phyloP scores from a whole-genome alignment of 2,113 vertebrate species.

The Strix uralensis region DNA sequence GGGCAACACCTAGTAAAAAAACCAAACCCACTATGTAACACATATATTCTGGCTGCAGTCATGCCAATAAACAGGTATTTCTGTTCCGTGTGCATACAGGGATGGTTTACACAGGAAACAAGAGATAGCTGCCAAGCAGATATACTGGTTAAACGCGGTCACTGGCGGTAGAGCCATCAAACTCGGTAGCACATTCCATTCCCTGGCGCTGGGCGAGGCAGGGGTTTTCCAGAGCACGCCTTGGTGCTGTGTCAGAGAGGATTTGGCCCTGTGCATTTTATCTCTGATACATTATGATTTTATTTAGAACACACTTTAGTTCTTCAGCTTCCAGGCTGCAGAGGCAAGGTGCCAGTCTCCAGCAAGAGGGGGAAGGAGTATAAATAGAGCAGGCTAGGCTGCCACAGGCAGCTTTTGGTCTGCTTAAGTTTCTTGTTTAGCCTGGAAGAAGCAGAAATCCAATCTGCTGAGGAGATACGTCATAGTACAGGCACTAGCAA shows the following conservation, averaged over 20 bases:
- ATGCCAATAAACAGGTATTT: not conserved
- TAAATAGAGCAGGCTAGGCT: conserved; percentile 72
- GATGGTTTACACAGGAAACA: not conserved
- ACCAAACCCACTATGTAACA: fast-evolving
- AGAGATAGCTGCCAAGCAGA: not conserved
- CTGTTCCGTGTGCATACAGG: not conserved
- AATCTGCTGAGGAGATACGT: conserved; percentile 57
- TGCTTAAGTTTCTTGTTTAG: conserved; percentile 69
- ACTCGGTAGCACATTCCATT: not conserved
- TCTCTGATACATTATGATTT: not conserved
- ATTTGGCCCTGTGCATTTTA: not conserved
- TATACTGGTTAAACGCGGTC: not conserved
- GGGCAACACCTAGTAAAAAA: not conserved
- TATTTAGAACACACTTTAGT: conserved; percentile 41
- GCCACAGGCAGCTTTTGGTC: conserved; percentile 69
- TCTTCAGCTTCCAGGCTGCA: conserved; percentile 58
- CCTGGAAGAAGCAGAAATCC: conserved; percentile 21
- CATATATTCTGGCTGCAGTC: not conserved
- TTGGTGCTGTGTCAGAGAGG: fast-evolving
- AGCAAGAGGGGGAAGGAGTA: conserved; percentile 49
- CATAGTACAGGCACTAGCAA: conserved; percentile 28
- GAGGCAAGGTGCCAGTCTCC: conserved; percentile 69
- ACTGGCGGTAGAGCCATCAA: not conserved
- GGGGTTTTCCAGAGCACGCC: not conserved
- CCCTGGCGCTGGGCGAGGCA: not conserved